These are phyloP conservation scores for Hypomesus transpacificus DNA, from an alignment of 2,113 vertebrate genomes.

Conservation along the genomic window DNA sequence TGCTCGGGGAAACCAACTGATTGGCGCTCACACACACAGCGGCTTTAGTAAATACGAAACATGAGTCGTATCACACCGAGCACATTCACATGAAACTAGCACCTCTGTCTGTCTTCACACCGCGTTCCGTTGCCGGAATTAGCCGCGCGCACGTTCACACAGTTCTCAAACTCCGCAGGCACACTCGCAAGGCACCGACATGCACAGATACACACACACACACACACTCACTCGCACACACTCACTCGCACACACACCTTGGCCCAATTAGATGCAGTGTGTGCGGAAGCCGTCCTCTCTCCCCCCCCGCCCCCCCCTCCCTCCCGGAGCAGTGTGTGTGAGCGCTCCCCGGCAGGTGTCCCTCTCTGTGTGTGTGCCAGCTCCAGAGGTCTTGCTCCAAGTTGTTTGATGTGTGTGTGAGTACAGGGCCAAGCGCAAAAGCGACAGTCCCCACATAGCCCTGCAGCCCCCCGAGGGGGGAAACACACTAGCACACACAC, in stretches of 20 bases:
- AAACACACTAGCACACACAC: constrained; percentile 6
- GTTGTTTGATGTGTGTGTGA: constrained; percentile 28
- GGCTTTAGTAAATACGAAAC: not conserved
- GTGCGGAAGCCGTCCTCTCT: not conserved
- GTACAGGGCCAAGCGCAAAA: constrained; percentile 22
- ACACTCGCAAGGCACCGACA: not conserved
- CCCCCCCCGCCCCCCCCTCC: too few species aligned
- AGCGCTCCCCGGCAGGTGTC: not conserved
- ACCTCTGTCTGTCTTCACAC: too few species aligned
- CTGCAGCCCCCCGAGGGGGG: not conserved
- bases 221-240: not conserved
- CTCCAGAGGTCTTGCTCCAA: constrained; percentile 18
- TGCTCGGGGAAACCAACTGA: not conserved
- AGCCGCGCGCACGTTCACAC: too few species aligned
- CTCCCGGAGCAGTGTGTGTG: not conserved
- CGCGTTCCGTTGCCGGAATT: too few species aligned
- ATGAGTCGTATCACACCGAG: not conserved
- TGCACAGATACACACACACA: not conserved
- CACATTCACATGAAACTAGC: not conserved
- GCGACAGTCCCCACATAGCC: constrained; percentile 8
- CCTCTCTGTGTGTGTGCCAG: not conserved
- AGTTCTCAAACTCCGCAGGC: not conserved
- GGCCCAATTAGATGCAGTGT: not conserved
- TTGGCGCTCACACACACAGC: not conserved
- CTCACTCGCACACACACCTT: too few species aligned